phyloP scores from a whole-genome alignment of 2,888 invertebrate species.

The Drosophila longiperda region DNA sequence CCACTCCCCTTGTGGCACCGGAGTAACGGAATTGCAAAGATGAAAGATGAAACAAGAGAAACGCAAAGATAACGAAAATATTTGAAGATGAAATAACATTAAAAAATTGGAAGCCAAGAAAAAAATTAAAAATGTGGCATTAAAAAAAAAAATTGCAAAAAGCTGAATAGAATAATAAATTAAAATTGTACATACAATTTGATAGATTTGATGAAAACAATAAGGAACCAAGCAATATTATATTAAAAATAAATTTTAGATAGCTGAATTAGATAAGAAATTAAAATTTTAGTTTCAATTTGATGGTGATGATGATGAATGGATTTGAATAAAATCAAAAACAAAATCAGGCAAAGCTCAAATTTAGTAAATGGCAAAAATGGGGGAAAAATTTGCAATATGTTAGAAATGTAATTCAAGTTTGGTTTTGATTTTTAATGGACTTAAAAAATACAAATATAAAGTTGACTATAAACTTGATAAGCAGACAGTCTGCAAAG shows the following conservation, averaged over 20 bases:
- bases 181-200: not conserved
- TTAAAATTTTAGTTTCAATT: not conserved
- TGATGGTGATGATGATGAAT: no score
- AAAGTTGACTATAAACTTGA: not conserved
- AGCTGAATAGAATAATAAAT: not conserved
- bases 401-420: not conserved
- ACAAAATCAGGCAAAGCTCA: not conserved
- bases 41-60: not conserved
- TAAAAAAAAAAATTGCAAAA: not conserved
- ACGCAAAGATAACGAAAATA: not conserved
- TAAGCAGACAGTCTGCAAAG: not conserved
- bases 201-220: not conserved
- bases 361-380: not conserved
- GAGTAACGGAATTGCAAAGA: slow-evolving; percentile 4
- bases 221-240: no score
- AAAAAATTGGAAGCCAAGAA: not conserved
- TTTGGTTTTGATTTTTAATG: not conserved
- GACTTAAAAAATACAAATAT: not conserved
- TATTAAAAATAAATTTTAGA: no score
- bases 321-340: not conserved
- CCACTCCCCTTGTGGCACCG: not conserved
- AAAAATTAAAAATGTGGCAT: not conserved
- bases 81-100: not conserved
- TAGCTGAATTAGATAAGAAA: not conserved
- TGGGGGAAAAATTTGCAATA: not conserved